Percentiles rank a stretch among this genome's conserved stretches.
phyloP scores from a whole-genome alignment of 2,888 invertebrate genomes.

The Drosophila paucipuncta region DNA sequence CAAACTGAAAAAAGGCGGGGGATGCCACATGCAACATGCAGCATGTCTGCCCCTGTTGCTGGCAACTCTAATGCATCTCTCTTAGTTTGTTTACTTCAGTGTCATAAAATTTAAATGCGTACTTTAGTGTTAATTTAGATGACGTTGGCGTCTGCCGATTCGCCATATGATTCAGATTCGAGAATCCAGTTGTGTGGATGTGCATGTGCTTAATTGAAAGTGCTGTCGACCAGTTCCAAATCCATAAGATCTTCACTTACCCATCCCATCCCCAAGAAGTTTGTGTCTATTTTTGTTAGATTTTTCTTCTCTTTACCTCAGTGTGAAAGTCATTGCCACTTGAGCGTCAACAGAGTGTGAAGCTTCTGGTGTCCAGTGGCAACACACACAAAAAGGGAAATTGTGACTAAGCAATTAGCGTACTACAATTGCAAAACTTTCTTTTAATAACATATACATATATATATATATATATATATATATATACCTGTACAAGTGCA shows the following conservation, averaged over 20 bases:
- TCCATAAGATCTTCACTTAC: not conserved
- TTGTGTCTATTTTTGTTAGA: slow-evolving; percentile 16
- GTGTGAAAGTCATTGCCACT: slow-evolving; percentile 39
- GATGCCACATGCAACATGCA: slow-evolving; percentile 33
- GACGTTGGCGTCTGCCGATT: slow-evolving; percentile 57
- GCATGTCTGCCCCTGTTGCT: slow-evolving; percentile 18
- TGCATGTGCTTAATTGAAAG: slow-evolving; percentile 48
- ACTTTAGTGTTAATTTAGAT: slow-evolving; percentile 81
- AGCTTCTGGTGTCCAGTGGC: slow-evolving; percentile 2
- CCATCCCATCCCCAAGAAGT: not conserved
- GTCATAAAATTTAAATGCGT: slow-evolving; percentile 82
- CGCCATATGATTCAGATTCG: slow-evolving; percentile 12
- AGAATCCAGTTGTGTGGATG: slow-evolving; percentile 1
- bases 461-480: not conserved
- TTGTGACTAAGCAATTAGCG: slow-evolving; percentile 10
- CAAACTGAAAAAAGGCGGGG: slow-evolving; percentile 3
- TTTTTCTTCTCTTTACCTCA: not conserved
- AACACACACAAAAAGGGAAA: not conserved
- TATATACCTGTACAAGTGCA: not conserved
- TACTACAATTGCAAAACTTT: not conserved
- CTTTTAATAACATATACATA: not conserved
- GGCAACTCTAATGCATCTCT: slow-evolving; percentile 24
- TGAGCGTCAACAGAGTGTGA: slow-evolving; percentile 18
- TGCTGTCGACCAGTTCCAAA: slow-evolving; percentile 9
- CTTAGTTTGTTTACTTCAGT: slow-evolving; percentile 64